phyloP scores from a whole-genome alignment of 2,797 vertebrate species.

The Cetoscarus ocellatus region DNA sequence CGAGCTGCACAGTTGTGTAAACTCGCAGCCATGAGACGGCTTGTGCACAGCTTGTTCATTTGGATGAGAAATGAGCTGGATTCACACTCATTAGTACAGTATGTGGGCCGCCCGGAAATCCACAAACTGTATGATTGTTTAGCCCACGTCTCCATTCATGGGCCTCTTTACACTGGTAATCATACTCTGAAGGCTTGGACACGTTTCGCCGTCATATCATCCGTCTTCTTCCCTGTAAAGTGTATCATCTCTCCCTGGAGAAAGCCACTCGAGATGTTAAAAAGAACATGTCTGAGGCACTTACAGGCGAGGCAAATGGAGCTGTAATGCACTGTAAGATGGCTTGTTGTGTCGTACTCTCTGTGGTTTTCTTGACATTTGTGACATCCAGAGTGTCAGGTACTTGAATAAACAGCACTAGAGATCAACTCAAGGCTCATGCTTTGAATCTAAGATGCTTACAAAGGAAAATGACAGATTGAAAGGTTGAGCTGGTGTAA shows the following conservation, averaged over 20 bases:
- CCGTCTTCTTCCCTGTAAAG: slow-evolving; percentile 20
- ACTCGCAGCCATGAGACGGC: slow-evolving; percentile 24
- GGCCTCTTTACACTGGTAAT: slow-evolving; percentile 48
- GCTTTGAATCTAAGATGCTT: background rate
- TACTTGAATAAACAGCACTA: background rate
- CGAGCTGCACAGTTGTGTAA: slow-evolving; percentile 30
- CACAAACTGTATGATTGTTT: slow-evolving; percentile 44
- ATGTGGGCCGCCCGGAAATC: slow-evolving; percentile 51
- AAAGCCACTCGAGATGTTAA: slow-evolving; percentile 13
- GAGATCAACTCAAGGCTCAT: background rate
- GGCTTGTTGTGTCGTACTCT: slow-evolving; percentile 10
- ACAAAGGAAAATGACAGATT: background rate
- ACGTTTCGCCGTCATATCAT: slow-evolving; percentile 40
- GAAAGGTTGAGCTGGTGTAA: no score
- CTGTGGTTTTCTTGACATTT: slow-evolving; percentile 31
- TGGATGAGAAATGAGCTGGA: slow-evolving; percentile 50
- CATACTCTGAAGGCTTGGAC: slow-evolving; percentile 40
- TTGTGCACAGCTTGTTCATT: slow-evolving; percentile 32
- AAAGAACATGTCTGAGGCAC: slow-evolving; percentile 11
- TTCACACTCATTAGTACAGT: slow-evolving; percentile 43
- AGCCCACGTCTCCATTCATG: slow-evolving; percentile 56
- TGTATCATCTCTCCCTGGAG: slow-evolving; percentile 21
- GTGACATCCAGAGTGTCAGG: background rate
- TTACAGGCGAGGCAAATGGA: slow-evolving; percentile 27
- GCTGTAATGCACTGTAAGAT: slow-evolving; percentile 3